Percentiles rank a stretch among this genome's conserved stretches.
Evolutionary conservation across 2,113 vertebrate genomes (phyloP).

Genomic region (Isurus oxyrinchus): DNA sequence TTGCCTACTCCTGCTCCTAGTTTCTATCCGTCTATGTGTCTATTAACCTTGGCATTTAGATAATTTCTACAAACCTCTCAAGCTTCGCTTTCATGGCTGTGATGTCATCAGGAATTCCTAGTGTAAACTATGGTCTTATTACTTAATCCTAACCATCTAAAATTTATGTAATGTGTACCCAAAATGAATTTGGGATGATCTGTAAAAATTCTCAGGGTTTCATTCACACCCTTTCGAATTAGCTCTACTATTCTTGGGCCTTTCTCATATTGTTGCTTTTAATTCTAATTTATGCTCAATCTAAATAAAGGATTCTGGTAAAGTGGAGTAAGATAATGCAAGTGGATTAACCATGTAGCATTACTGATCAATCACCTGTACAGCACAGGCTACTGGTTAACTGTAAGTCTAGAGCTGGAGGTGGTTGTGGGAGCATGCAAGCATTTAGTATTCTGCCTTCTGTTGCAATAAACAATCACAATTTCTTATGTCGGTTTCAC

Average conservation of each 20-base stretch:
- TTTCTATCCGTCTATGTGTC: no score
- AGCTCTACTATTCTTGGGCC: not conserved
- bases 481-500: no score
- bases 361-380: no score
- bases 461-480: no score
- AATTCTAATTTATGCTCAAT: not conserved
- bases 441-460: no score
- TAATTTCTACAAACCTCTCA: not conserved
- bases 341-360: no score
- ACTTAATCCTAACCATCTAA: not conserved
- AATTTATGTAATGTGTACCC: not conserved
- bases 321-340: no score
- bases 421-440: no score
- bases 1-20: no score
- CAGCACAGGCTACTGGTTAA: no score
- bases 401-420: no score
- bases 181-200: not conserved
- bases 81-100: conserved; percentile 11
- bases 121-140: not conserved
- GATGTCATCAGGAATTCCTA: not conserved
- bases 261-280: not conserved
- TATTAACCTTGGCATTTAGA: conserved; percentile 17
- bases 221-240: not conserved
- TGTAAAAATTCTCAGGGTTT: not conserved
- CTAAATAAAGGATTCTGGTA: not conserved